Evolutionary conservation across 2,888 invertebrate genomes (phyloP), one percentile per base, ranked within the genome.

Genomic region (Punctoribates punctum): DNA sequence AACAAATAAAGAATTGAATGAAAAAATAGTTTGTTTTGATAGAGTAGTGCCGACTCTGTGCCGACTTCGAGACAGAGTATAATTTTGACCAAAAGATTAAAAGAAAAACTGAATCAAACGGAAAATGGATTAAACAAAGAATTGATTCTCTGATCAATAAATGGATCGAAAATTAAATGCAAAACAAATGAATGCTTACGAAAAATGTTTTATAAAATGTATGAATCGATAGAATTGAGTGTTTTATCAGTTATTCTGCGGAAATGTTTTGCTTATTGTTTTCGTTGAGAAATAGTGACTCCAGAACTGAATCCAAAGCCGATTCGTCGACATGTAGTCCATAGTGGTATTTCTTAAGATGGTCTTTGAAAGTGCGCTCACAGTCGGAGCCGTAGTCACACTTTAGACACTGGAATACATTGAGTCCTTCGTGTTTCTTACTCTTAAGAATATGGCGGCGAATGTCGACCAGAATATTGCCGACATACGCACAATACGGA

Each of bases 401-500:
- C 20, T 72, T 54, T 0, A 29, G 25, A 25, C 75, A 75, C 1
- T 51, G 54, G 48, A 29, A 75, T 4, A 75, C 75, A 17, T 65
- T 65, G 1, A 51, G 75, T 17, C 51, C 72, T 8, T 70, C 38
- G 51, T 75, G 75, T 57, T 75, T 75, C 46, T 62, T 27, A 23
- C 46, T 27, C 54, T 73, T 75, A 13, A 65, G 60, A 25, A 73
- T 75, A 46, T 75, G 75, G 6, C 73, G 15, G n/a, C 54, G 48
- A n/a, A 75, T 75, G 29, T 75, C 75, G 0, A 75, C 34, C n/a
- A 75, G 9, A 25, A 51, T 70, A 29, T 75, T 75, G 5, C 72
- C 72, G 17, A 75, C 75, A 72, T 72, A 75, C 25, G 75, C 54
- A 75, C 75, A 75, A 27, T 75, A 75, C 23, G 75, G 75, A 75